These are phyloP conservation scores for Balaeniceps rex DNA, from an alignment of 2,113 vertebrate genomes.

Conservation along the genomic window DNA sequence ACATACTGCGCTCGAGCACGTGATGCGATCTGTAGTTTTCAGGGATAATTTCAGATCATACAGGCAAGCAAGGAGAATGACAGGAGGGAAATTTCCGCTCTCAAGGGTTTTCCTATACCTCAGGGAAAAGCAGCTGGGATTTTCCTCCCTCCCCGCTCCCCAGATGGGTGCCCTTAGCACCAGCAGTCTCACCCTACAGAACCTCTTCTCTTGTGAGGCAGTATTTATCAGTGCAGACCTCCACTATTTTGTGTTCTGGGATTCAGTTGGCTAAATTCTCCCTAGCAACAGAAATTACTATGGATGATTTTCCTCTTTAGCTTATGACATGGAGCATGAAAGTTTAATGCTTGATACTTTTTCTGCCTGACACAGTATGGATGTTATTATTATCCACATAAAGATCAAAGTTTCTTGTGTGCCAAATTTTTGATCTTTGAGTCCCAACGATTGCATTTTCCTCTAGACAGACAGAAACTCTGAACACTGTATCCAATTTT, in stretches of 20 bases:
- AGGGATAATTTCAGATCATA: not conserved
- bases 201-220: not conserved
- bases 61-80: not conserved
- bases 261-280: not conserved
- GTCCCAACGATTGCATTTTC: not conserved
- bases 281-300: not conserved
- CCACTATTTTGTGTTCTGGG: not conserved
- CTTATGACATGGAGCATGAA: not conserved
- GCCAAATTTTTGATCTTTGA: not conserved
- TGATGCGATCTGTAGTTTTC: not conserved
- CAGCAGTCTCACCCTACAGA: not conserved
- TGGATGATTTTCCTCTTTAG: not conserved
- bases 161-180: not conserved
- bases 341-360: not conserved
- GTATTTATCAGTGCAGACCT: not conserved
- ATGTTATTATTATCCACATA: not conserved
- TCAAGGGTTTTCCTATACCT: not conserved
- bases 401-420: not conserved
- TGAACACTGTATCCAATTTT: not conserved
- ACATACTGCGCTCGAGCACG: rapidly evolving
- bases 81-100: not conserved
- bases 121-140: not conserved
- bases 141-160: not conserved
- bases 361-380: not conserved
- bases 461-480: not conserved